Base-by-base conservation (phyloP, 2,888 invertebrate species). In the Diploptera punctata region DNA sequence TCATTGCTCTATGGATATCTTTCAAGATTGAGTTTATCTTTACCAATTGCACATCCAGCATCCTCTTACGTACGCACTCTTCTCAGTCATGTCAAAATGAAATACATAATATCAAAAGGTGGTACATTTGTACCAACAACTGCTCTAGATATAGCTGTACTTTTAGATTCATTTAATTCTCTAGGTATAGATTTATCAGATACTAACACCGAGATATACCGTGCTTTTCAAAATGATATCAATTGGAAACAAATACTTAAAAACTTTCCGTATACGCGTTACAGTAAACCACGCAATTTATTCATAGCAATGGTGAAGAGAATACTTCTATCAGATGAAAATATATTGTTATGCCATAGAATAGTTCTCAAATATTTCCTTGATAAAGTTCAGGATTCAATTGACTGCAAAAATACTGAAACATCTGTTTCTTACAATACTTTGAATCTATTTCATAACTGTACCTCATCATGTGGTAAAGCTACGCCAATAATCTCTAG, bases 21-120 rank as follows among this genome's bases (percentile, higher is more conserved):
- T 24, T 10, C 52, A 57, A 60, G 44, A 16, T 60, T 69, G 26
- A 26, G 26, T 44, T 38, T 69, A 4, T 24, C 24, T 7, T 18
- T 69, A 19, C 60, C 60, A 24, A 69, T 19, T 60, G 24, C 38
- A 38, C 57, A 60, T 43, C 69, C 69, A 26, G 43, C 69, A 21
- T 69, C 69, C n/a, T 26, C 26, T 18, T 69, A 69, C n/a, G 60
- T 60, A 3, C 21, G 43, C 26, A 69, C 69, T 0, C 60, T 69
- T 19, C 29, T 69, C 2, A 38, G 38, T 29, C 24, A 69, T 29
- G 69, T 60, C 3, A 69, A 69, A 44, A 60, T 69, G 29, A 69
- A 60, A 43, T 60, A 69, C 4, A 60, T 43, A 13, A 26, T 24
- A 24, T 69, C 44, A 24, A 69, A 38, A 5, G 69, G 44, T 18